These are phyloP conservation scores for Ecliptopera silaceata DNA, from an alignment of 2,888 invertebrate species.

Conservation along the genomic window DNA sequence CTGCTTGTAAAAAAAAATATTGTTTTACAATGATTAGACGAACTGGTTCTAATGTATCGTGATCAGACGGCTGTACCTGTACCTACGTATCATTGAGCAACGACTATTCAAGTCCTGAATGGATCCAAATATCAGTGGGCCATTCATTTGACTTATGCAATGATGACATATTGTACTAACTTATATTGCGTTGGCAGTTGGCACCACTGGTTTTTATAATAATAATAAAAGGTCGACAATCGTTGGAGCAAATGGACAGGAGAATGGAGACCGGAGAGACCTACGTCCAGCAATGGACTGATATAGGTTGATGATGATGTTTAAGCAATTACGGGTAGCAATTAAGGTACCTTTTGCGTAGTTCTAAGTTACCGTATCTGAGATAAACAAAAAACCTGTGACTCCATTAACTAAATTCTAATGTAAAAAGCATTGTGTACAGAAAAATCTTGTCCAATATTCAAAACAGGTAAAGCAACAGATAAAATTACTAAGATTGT, in stretches of 20 bases:
- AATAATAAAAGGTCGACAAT: too few species aligned
- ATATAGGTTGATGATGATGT: too few species aligned
- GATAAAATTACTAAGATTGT: conserved; percentile 26
- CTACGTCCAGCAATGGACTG: too few species aligned
- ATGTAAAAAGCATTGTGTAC: conserved; percentile 1
- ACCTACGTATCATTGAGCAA: conserved; percentile 62
- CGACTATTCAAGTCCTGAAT: conserved; percentile 58
- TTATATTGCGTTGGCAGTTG: background rate
- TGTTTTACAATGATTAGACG: conserved; percentile 31
- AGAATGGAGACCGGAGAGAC: too few species aligned
- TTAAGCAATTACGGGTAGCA: too few species aligned
- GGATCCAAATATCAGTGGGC: conserved; percentile 59
- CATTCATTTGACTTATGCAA: conserved; percentile 53
- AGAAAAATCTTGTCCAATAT: conserved; percentile 15
- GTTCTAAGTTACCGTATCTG: background rate
- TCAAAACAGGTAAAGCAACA: conserved; percentile 24
- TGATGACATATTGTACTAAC: conserved; percentile 6
- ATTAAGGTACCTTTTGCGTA: too few species aligned
- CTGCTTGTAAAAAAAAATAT: conserved; percentile 8
- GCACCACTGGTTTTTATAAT: background rate
- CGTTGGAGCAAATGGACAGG: too few species aligned
- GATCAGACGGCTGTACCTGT: conserved; percentile 44
- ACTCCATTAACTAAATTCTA: conserved; percentile 1
- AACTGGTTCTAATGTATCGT: conserved; percentile 45
- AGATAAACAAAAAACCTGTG: background rate